A percentile compares a stretch with the other conserved stretches of the same genome.
Evolutionary conservation across 2,113 vertebrate species (phyloP).

Genomic region (Hippopotamus amphibius): DNA sequence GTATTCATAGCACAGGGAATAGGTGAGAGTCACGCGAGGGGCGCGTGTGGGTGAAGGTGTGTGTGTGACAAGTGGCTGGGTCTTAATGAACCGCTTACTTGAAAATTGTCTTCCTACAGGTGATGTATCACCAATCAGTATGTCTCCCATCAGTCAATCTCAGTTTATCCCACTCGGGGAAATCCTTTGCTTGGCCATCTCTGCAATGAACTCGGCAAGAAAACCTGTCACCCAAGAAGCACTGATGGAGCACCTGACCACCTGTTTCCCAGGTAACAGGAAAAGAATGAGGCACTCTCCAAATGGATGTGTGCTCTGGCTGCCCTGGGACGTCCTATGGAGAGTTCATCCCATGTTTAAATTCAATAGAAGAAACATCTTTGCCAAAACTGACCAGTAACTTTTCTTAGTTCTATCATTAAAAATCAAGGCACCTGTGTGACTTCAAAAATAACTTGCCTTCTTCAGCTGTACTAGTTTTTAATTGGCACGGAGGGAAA

Average conservation of each 20-base stretch:
- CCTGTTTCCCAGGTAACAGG: constrained; percentile 97
- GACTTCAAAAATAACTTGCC: not conserved
- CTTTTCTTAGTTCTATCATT: not conserved
- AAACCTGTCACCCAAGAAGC: constrained; percentile 98
- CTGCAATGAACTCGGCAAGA: constrained; percentile 97
- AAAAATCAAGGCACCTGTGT: not conserved
- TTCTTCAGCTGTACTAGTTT: not conserved
- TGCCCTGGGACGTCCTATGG: not conserved
- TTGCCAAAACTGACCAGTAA: not conserved
- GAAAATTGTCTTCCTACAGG: constrained; percentile 88
- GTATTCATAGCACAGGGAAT: not conserved
- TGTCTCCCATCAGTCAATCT: constrained; percentile 99
- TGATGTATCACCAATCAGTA: constrained; percentile 99
- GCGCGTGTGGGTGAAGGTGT: fast-evolving
- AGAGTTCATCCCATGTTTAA: not conserved
- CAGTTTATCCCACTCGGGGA: constrained; percentile 99
- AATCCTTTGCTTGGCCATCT: constrained; percentile 99
- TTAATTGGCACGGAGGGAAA: not conserved
- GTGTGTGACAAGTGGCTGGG: not conserved
- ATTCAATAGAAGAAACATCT: not conserved
- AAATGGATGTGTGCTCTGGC: not conserved
- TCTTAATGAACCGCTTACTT: constrained; percentile 32
- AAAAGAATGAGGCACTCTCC: not conserved
- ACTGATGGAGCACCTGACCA: constrained; percentile 97
- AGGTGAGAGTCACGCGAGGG: not conserved